A percentile compares a stretch with the other conserved stretches of the same genome.
phyloP scores from a whole-genome alignment of 2,113 vertebrate species.

The Pristiophorus japonicus region DNA sequence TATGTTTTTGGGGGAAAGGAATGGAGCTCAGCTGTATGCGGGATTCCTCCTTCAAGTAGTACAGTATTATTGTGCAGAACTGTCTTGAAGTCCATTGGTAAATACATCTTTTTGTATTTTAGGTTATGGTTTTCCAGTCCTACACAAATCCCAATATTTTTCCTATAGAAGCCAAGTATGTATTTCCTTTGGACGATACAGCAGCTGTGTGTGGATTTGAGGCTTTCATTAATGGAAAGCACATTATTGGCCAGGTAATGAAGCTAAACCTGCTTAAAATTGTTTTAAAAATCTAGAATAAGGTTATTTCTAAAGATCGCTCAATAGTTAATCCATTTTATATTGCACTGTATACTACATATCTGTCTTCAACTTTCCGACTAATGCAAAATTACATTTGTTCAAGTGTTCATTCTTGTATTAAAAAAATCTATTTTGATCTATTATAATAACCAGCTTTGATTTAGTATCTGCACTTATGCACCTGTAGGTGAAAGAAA shows the following conservation, averaged over 20 bases:
- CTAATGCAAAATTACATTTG: not conserved
- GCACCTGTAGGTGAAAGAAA: slow-evolving; percentile 69
- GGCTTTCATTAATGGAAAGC: slow-evolving; percentile 82
- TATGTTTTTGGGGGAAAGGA: not conserved
- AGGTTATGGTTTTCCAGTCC: slow-evolving; percentile 77
- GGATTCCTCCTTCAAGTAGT: not conserved
- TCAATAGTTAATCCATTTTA: not conserved
- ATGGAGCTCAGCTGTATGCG: not conserved
- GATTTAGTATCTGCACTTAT: not conserved
- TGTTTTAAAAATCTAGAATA: not conserved
- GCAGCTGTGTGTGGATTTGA: slow-evolving; percentile 83
- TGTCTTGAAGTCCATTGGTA: not conserved
- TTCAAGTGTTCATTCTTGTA: not conserved
- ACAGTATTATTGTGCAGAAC: not conserved
- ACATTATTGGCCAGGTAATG: slow-evolving; percentile 73
- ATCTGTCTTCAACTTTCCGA: not conserved
- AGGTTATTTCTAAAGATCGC: not conserved
- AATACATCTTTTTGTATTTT: slow-evolving; percentile 35
- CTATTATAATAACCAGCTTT: not conserved
- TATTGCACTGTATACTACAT: not conserved
- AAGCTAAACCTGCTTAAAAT: not conserved
- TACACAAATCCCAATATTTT: slow-evolving; percentile 64
- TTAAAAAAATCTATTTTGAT: not conserved
- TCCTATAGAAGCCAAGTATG: slow-evolving; percentile 78
- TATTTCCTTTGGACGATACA: slow-evolving; percentile 75